Percentiles rank a stretch among this genome's conserved stretches.
These are phyloP conservation scores for Matsumurasca onukii DNA, from an alignment of 1,140 invertebrate species.

Conservation along the genomic window DNA sequence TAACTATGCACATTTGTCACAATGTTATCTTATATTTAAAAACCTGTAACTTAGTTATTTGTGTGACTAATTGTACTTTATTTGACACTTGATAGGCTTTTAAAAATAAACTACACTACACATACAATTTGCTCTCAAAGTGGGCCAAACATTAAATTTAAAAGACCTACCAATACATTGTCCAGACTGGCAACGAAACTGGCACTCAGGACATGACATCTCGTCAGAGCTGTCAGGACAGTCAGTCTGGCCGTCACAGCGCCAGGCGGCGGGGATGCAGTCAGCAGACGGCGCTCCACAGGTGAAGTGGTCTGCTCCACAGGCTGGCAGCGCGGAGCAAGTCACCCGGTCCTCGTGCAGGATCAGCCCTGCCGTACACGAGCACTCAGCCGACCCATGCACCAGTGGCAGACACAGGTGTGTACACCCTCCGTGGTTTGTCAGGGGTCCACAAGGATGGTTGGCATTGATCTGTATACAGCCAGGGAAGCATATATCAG, in stretches of 20 bases:
- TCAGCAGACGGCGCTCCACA: conserved; percentile 61
- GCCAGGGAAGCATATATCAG: no score
- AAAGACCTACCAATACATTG: conserved; percentile 68
- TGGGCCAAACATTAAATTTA: no score
- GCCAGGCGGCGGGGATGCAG: conserved; percentile 84
- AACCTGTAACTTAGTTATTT: no score
- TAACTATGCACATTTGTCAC: neutral
- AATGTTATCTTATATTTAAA: neutral
- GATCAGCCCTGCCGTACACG: conserved; percentile 73
- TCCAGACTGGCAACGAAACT: conserved; percentile 66
- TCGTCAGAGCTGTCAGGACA: conserved; percentile 84
- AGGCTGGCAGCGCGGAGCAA: conserved; percentile 71
- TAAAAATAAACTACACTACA: no score
- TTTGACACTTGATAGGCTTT: no score
- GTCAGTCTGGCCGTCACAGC: conserved; percentile 80
- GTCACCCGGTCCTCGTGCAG: conserved; percentile 66
- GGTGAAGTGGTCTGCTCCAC: conserved; percentile 73
- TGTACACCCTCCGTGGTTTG: conserved; percentile 60
- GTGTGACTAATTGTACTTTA: no score
- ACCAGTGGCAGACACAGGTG: conserved; percentile 63
- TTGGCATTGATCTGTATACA: conserved; percentile 26
- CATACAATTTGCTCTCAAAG: no score
- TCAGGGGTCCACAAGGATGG: conserved; percentile 48
- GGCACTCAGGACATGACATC: conserved; percentile 66
- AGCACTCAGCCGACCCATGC: conserved; percentile 56